Evolutionary conservation across 2,888 invertebrate genomes (phyloP).

Genomic region (Saturnia japonica): DNA sequence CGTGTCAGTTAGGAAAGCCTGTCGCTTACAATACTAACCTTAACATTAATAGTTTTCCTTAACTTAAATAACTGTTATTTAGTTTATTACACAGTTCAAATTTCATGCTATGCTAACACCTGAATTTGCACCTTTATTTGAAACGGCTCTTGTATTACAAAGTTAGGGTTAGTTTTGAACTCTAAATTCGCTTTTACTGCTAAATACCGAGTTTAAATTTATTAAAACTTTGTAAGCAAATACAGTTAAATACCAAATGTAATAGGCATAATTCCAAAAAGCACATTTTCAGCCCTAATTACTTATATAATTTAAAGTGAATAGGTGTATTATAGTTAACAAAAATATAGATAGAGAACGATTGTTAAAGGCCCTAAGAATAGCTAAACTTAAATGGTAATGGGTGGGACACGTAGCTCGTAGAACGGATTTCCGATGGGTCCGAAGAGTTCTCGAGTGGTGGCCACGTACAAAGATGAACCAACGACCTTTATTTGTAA

Average conservation of each 20-base stretch:
- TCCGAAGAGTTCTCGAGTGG: no score
- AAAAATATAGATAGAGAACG: neutral
- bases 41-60: neutral
- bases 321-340: neutral
- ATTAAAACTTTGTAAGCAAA: slow-evolving; percentile 33
- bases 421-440: no score
- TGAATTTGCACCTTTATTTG: slow-evolving; percentile 42
- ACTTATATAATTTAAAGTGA: no score
- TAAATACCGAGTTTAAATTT: slow-evolving; percentile 44
- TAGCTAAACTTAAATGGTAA: no score
- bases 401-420: no score
- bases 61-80: slow-evolving; percentile 26
- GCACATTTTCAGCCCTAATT: neutral
- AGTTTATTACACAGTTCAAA: slow-evolving; percentile 34
- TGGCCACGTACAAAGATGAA: no score
- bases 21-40: neutral
- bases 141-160: slow-evolving; percentile 36
- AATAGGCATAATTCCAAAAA: neutral
- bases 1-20: neutral
- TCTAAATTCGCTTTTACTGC: slow-evolving; percentile 43
- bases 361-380: no score
- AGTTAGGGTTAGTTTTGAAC: slow-evolving; percentile 48
- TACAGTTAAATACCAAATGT: slow-evolving; percentile 30
- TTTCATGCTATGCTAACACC: slow-evolving; percentile 38
- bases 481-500: no score